Evolutionary conservation across 1,140 invertebrate species (phyloP), one percentile per base, ranked within the genome.

Genomic region (Papilio dardanus): DNA sequence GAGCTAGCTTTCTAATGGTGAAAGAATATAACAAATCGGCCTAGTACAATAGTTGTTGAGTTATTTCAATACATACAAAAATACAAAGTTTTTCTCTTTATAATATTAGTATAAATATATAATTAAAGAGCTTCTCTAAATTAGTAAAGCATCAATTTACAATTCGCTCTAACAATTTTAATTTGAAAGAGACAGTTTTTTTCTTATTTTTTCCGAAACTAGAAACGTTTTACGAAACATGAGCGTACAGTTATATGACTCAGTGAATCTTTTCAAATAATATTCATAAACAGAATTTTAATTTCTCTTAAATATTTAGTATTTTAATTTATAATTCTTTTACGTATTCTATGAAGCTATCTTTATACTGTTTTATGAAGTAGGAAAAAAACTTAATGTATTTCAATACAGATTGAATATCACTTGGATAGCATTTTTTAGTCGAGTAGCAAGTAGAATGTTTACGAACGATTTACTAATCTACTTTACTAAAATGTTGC

Each of bases 151-250:
- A 58, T 58, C 54, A 28, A 58, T 58, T 58, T 58, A 28, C 24
- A 58, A 58, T 58, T 58, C 24, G 2, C 54, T 28, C 10, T 24
- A 24, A 58, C n/a, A 58, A 30, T 58, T 28, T 28, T 8, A 21
- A 58, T 58, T 58, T 58, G 21, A 24, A 28, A 58, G 50, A 54
- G 19, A 54, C n/a, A 10, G 19, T 3, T 58, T 24, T 58, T 58
- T 58, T 58, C 6, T 14, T 58, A 28, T 21, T 12, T 28, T 28
- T 54, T 54, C 2, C n/a, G n/a, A n/a, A 28, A 28, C 54, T 58
- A 28, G 21, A 58, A 54, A 21, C 50, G 50, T 58, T 58, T 58
- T 28, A 58, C 28, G 24, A 58, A 58, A 58, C 28, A 54, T n/a
- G 40, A 8, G 12, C 19, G 16, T 8, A 2, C 0, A 5, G n/a